Conservation (phyloP, 2,797 vertebrate species). For the Gobionotothen gibberifrons region DNA sequence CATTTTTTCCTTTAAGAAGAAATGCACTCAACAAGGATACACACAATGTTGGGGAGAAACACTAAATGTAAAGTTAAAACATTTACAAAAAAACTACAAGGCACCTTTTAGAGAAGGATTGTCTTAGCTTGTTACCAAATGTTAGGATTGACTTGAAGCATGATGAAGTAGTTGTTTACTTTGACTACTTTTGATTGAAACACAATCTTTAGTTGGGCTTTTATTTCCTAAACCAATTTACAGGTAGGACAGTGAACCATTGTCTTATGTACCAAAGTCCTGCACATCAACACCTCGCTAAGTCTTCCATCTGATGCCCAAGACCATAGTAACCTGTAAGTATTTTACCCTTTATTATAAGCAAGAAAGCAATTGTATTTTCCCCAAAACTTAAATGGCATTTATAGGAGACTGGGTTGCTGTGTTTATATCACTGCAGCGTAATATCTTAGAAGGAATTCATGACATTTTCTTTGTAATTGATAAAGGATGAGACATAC, state of each 20-base stretch:
- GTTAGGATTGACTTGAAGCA: not conserved
- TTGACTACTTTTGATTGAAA: not conserved
- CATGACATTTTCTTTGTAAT: not conserved
- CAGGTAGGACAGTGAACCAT: not conserved
- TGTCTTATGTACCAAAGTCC: not conserved
- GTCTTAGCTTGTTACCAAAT: not conserved
- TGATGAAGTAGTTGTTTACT: not conserved
- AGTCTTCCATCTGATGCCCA: not conserved
- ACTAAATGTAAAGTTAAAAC: not conserved
- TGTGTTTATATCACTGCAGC: conserved; percentile 2
- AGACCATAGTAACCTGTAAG: not conserved
- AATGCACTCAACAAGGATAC: not conserved
- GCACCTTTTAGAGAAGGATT: not conserved
- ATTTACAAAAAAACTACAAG: not conserved
- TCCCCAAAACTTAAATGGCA: not conserved
- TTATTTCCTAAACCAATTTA: not conserved
- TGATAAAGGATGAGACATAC: not conserved
- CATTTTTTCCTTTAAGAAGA: not conserved
- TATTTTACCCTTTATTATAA: not conserved
- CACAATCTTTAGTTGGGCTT: not conserved
- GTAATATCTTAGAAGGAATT: not conserved
- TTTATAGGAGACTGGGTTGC: not conserved
- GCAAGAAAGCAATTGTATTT: not conserved
- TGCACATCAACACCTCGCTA: not conserved
- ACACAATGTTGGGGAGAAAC: not conserved